Base-by-base conservation (phyloP, 2,113 vertebrate genomes). In the Bos javanicus region DNA sequence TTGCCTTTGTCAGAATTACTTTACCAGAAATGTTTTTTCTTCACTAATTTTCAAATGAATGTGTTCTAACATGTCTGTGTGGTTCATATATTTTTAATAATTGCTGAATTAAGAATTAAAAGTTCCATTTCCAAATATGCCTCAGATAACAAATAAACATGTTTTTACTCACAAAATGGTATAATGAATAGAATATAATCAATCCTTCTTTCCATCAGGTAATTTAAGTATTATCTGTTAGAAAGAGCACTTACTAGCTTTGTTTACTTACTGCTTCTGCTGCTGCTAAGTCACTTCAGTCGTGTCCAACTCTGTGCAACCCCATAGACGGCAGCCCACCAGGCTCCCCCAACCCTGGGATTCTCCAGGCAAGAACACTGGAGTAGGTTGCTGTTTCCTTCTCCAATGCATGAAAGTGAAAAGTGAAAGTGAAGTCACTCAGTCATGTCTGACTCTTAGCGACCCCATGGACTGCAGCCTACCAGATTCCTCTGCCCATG, bases 1-100 rank as follows among this genome's bases (percentile, higher is more conserved):
- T 39, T 87, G 19, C 17, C 7, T 64, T 90, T 62, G 19, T 85
- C 48, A 76, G 19, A 50, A 36, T 97, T 64, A 86, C 87, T 81
- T 93, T 91, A 81, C 30, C 56, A 46, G 25, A 78, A 87, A 39
- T 86, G 43, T 2, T 33, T 91, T 89, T 85, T 93, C 60, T 39
- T 80, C 60, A 93, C 16, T 60, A n/a, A 62, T 57, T 90, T 87
- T 62, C 25, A 87, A 56, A 88, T 87, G 56, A 87, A 19, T 85
- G 2, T 84, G 12, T 92, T 80, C 71, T 64, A 74, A 92, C 4
- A 52, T 96, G 10, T 95, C 43, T 87, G 13, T 83, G 17, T 39
- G 85, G 43, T 71, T 93, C 46, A 64, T 71, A 11, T 84, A n/a
- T 90, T 97, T 96, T 87, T 94, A 90, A 91, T 76, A 74, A 80